phyloP scores from a whole-genome alignment of 2,888 invertebrate genomes.

The Drosophila subquinaria region DNA sequence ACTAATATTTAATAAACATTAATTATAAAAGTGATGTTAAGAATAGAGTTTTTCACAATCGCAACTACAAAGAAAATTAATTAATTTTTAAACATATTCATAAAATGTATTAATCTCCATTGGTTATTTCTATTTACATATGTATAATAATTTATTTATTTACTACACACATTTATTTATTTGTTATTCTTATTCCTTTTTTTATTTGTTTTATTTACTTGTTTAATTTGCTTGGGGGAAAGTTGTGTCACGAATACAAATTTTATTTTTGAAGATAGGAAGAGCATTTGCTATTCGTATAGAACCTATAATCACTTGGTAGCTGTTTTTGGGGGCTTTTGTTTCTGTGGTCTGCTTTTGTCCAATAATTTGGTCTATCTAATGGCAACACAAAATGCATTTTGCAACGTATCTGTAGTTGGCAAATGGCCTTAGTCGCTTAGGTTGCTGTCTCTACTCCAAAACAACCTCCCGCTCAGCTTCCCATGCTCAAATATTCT shows the following conservation, averaged over 20 bases:
- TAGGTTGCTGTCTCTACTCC: conserved; percentile 31
- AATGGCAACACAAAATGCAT: conserved; percentile 74
- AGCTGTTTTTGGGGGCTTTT: conserved; percentile 48
- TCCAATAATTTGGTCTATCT: conserved; percentile 79
- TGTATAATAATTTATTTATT: neutral
- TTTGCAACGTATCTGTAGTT: conserved; percentile 76
- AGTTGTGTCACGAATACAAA: too few relatives aligned
- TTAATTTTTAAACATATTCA: neutral
- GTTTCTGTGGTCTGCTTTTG: conserved; percentile 72
- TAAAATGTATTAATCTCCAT: too few relatives aligned
- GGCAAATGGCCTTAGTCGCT: conserved; percentile 79
- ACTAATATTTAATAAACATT: too few relatives aligned
- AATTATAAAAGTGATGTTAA: too few relatives aligned
- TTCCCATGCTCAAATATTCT: conserved; percentile 49
- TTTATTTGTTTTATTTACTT: too few relatives aligned
- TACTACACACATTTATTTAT: too few relatives aligned
- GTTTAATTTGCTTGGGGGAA: too few relatives aligned
- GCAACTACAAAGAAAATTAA: too few relatives aligned
- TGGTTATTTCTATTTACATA: neutral
- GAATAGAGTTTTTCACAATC: too few relatives aligned
- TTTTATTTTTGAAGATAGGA: neutral
- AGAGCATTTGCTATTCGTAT: conserved; percentile 44
- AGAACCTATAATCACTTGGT: neutral
- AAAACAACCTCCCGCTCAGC: neutral
- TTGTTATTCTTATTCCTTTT: too few relatives aligned